Base-by-base conservation (phyloP, 2,888 invertebrate species). In the Phalera bucephala region DNA sequence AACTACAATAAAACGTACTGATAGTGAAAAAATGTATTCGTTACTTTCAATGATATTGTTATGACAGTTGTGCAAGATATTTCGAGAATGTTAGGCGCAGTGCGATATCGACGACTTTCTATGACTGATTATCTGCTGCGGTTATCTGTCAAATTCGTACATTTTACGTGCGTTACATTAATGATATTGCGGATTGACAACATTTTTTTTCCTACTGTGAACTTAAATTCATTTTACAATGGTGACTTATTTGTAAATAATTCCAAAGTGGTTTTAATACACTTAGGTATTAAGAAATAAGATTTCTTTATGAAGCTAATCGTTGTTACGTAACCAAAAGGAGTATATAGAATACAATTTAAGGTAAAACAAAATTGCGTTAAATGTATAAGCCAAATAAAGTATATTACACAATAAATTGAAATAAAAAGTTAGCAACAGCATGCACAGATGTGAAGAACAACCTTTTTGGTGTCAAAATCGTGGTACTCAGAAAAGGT, bases 401-500 rank as follows among this genome's bases (percentile, higher is more conserved):
- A n/a, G n/a, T n/a, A n/a, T n/a, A n/a, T n/a, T n/a, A n/a, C n/a
- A 47, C 31, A 35, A 38, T 46, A 46, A 46, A 52, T 30, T 46
- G 53, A 52, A 33, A 37, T 35, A 19, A 47, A 44, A 26, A 26
- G 41, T 54, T 53, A 58, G 37, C 48, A 39, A 19, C 15, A 37
- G 21, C 31, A 14, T 49, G 53, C 22, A n/a, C n/a, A n/a, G n/a
- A n/a, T n/a, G n/a, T n/a, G 39, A 58, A 53, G 38, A 32, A 51
- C 46, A 36, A 44, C 33, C 22, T 47, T 44, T 40, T 31, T 52
- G 36, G 19, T 43, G 35, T 33, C 40, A 40, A 35, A 31, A 33
- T 25, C 25, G 35, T 54, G 54, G 33, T 57, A 57, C 50, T 46
- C 30, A 46, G 20, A 43, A 57, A 41, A 50, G 29, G 43, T 46